Conservation (phyloP, 2,113 vertebrate genomes). For the Corapipo altera region DNA sequence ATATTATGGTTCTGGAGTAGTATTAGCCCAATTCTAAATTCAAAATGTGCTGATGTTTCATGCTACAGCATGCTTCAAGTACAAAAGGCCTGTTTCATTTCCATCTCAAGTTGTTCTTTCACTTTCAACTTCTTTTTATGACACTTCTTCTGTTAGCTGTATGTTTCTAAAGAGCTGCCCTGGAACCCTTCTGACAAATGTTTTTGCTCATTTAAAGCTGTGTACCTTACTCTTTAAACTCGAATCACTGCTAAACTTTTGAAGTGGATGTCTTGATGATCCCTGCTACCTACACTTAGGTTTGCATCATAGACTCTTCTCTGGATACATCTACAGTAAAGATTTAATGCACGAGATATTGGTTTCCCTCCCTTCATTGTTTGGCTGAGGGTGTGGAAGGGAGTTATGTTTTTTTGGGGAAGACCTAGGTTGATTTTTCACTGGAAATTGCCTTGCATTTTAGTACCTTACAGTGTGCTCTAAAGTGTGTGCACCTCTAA, state of each 20-base stretch:
- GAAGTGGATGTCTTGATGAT: not conserved
- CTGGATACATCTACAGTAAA: not conserved
- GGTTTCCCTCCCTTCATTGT: not conserved
- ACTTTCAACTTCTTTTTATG: not conserved
- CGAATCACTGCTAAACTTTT: not conserved
- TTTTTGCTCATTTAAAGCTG: not conserved
- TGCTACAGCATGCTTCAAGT: not conserved
- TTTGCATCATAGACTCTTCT: not conserved
- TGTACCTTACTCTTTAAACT: not conserved
- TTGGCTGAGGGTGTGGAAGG: not conserved
- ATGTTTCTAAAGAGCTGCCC: not conserved
- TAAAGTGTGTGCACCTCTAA: not conserved
- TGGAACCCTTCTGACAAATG: not conserved
- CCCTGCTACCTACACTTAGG: not conserved
- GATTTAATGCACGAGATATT: not conserved
- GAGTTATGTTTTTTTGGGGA: not conserved
- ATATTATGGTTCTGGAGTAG: not conserved
- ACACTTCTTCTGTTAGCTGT: not conserved
- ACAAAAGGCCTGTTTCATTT: not conserved
- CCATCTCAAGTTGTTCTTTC: not conserved
- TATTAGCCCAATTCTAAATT: not conserved
- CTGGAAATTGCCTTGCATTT: not conserved
- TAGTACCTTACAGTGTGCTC: not conserved
- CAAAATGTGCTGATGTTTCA: not conserved
- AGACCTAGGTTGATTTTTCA: accelerated